Conservation (phyloP, 30 jellyfish, hydroid and myxozoan genomes). For the Chrysaora quinquecirrha region DNA sequence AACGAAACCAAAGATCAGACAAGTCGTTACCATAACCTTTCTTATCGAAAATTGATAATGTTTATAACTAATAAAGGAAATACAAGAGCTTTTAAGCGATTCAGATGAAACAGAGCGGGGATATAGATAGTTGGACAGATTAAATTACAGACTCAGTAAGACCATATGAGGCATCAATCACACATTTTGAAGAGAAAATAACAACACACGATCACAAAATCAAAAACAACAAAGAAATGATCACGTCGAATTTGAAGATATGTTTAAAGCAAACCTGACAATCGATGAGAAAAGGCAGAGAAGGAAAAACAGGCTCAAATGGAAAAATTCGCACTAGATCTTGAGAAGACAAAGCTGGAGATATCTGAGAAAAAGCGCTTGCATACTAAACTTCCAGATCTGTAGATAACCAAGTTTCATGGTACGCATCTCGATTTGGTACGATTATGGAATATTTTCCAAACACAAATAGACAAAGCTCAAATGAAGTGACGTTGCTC, state of each 20-base stretch:
- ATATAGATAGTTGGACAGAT: background rate
- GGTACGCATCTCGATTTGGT: slow-evolving; percentile 3
- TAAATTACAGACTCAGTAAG: background rate
- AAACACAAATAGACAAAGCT: background rate
- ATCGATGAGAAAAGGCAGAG: background rate
- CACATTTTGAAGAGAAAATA: background rate
- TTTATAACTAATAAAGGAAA: too few species aligned
- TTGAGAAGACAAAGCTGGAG: slow-evolving; percentile 11
- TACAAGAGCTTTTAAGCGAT: background rate
- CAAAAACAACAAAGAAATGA: background rate
- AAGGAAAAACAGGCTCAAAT: background rate
- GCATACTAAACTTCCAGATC: background rate
- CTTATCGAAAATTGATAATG: too few species aligned
- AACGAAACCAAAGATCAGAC: too few species aligned
- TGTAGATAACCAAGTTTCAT: background rate
- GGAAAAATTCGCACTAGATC: background rate
- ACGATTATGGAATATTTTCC: background rate
- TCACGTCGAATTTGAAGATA: background rate
- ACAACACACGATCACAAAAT: background rate
- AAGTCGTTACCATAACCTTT: too few species aligned
- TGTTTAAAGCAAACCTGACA: background rate
- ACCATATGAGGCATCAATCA: background rate
- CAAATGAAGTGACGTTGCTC: background rate
- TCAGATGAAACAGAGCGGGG: background rate
- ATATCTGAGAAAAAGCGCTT: background rate